Evolutionary conservation across 1,140 invertebrate species (phyloP).

Genomic region (Bombus picipes): DNA sequence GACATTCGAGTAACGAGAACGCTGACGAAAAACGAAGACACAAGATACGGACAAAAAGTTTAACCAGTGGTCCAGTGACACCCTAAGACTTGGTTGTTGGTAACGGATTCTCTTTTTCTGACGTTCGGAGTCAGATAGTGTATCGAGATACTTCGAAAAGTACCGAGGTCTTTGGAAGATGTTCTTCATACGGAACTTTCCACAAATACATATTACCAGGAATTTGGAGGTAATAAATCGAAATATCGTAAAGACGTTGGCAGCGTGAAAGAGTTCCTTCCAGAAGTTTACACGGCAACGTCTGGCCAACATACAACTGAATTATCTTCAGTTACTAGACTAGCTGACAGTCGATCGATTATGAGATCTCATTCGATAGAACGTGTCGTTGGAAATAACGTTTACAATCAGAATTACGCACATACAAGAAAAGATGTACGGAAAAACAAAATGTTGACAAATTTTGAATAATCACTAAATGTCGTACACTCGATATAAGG

Average conservation of each 20-base stretch:
- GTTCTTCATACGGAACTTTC: neutral
- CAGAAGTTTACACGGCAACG: no score
- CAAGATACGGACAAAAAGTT: conserved; percentile 25
- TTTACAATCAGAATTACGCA: no score
- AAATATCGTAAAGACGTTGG: neutral
- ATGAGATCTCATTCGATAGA: conserved; percentile 3
- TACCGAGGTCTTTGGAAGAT: neutral
- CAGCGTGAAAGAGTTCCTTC: neutral
- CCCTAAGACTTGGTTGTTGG: conserved; percentile 11
- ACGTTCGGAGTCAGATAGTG: neutral
- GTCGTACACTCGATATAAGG: neutral
- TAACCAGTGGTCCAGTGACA: conserved; percentile 47
- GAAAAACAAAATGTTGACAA: no score
- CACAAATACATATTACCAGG: no score
- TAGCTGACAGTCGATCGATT: neutral
- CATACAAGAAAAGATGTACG: no score
- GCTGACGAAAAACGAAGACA: conserved; percentile 32
- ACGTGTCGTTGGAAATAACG: neutral
- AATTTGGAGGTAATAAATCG: neutral
- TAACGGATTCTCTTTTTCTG: conserved; percentile 51
- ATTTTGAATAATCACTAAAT: neutral
- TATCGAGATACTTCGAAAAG: neutral
- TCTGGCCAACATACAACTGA: neutral
- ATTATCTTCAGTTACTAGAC: neutral
- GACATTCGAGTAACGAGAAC: conserved; percentile 45